Conservation (phyloP, 1,140 invertebrate species). For the Drosophila ercepeae region DNA sequence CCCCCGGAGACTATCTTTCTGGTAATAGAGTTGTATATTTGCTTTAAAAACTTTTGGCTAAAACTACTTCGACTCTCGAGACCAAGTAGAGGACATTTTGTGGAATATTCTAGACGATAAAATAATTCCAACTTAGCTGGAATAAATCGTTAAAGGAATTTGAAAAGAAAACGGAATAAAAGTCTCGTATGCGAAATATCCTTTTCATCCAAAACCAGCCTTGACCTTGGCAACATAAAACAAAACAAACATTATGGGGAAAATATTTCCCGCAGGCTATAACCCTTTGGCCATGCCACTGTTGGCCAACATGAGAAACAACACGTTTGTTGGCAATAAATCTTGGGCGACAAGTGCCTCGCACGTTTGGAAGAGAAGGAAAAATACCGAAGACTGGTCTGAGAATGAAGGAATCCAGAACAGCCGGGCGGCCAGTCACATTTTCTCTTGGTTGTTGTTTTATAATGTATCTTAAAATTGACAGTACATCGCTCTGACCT, state of each 20-base stretch:
- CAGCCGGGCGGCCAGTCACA: slow-evolving; percentile 42
- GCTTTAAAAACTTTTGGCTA: slow-evolving; percentile 18
- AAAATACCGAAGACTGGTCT: slow-evolving; percentile 15
- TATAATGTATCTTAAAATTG: slow-evolving; percentile 30
- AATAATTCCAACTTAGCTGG: not conserved
- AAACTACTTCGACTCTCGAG: slow-evolving; percentile 17
- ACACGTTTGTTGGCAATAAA: slow-evolving; percentile 67
- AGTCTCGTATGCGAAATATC: too few species aligned
- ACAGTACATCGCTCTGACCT: slow-evolving; percentile 40
- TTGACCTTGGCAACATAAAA: slow-evolving; percentile 54
- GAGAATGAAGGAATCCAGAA: slow-evolving; percentile 12
- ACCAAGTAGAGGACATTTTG: not conserved
- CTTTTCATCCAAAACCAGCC: slow-evolving; percentile 10
- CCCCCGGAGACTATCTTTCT: slow-evolving; percentile 21
- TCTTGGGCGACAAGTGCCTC: slow-evolving; percentile 57
- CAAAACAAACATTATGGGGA: not conserved
- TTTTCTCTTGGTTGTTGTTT: slow-evolving; percentile 8
- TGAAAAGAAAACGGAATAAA: too few species aligned
- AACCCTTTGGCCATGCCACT: slow-evolving; percentile 24
- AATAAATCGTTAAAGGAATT: not conserved
- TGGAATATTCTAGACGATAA: not conserved
- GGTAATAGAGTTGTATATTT: slow-evolving; percentile 23
- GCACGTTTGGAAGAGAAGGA: slow-evolving; percentile 55
- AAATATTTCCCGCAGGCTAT: slow-evolving; percentile 37
- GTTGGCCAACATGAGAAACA: slow-evolving; percentile 55